Evolutionary conservation across 2,888 invertebrate genomes (phyloP), one percentile per base, ranked within the genome.

Genomic region (Caenorhabditis uteleia): DNA sequence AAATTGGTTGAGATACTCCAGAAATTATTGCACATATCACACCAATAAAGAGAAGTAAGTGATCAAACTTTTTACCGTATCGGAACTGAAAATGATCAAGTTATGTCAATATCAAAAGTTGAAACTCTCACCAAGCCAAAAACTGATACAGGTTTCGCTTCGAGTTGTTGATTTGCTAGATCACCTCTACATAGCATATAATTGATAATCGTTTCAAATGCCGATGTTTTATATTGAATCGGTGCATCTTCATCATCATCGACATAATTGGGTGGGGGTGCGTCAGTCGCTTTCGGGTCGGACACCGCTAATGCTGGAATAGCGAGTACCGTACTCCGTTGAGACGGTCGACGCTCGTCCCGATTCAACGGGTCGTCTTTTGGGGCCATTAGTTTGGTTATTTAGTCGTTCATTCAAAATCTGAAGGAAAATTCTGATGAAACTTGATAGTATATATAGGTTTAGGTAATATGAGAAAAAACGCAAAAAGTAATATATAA

Each of bases 1-100:
- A 44, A 16, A 73, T 53, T 0, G 78, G 78, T 43, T 76, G 75
- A 1, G 71, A 62, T 8, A 74, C 62, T 42, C 78, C 78, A 1
- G 70, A 66, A 16, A 70, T 45, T 16, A 65, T 58, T 2, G 77
- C 71, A 43, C 71, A 74, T 6, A 74, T 31, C 21, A 68, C 33
- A 6, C 78, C 78, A 21, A 74, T 47, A 27, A 74, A 42, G 16
- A 78, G 50, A 16, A 74, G 51, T 14, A 74, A 29, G n/a, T 40
- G 48, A 40, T 78, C 78, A 38, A 58, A 68, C 20, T 40, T 46
- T 16, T 70, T 70, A 25, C 58, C 70, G 47, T 69, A 78, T 21
- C 76, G 74, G 55, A 78, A 73, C 78, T 78, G 60, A 50, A 75
- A 66, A 20, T 31, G 36, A 29, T 18, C 12, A 23, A 48, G 3